A percentile compares a stretch with the other conserved stretches of the same genome.
Conservation (phyloP, 2,888 invertebrate genomes). For the Notodonta ziczac region DNA sequence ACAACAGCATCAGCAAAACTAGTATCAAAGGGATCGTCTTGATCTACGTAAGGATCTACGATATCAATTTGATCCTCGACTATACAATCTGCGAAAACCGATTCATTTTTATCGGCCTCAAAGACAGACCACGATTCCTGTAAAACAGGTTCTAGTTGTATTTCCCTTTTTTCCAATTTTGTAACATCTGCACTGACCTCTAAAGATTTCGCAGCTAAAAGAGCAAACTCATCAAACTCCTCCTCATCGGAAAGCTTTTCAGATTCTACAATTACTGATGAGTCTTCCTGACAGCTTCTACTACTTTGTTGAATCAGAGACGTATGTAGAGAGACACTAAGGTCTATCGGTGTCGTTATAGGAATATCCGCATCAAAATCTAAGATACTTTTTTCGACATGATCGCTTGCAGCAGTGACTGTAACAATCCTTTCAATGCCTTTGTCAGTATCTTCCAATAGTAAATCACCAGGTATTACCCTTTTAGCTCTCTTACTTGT, state of each 20-base stretch:
- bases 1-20: constrained; percentile 90
- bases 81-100: constrained; percentile 74
- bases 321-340: constrained; percentile 87
- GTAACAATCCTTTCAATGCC: constrained; percentile 44
- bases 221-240: constrained; percentile 91
- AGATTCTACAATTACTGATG: constrained; percentile 21
- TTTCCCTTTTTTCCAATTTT: constrained; percentile 70
- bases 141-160: constrained; percentile 71
- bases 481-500: constrained; percentile 83
- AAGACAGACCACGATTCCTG: constrained; percentile 88
- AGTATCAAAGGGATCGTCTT: constrained; percentile 94
- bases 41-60: constrained; percentile 79
- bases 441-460: constrained; percentile 86
- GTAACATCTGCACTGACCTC: constrained; percentile 82
- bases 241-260: constrained; percentile 64
- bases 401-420: constrained; percentile 82
- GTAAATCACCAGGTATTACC: constrained; percentile 87
- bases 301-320: constrained; percentile 77
- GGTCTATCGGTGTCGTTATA: constrained; percentile 88
- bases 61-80: constrained; percentile 77
- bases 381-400: constrained; percentile 87
- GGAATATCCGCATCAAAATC: constrained; percentile 90
- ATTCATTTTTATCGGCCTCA: constrained; percentile 80
- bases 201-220: constrained; percentile 91
- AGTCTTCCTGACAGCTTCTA: constrained; percentile 43